These are phyloP conservation scores for Galaxias olidus DNA, from an alignment of 2,797 vertebrate genomes.

Conservation along the genomic window DNA sequence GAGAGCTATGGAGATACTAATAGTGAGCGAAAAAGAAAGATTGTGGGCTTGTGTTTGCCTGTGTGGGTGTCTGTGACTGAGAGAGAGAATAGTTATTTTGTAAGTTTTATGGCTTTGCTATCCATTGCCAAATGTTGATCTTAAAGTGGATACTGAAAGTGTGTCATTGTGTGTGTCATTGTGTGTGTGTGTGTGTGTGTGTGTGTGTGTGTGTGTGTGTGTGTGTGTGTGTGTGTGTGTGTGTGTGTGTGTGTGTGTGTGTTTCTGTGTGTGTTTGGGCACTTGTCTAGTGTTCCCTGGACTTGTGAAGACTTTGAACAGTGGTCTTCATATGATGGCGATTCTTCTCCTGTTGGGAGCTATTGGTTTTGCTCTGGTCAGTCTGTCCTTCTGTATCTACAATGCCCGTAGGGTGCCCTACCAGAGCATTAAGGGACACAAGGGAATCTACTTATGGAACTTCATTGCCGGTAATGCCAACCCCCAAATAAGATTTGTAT, in stretches of 20 bases:
- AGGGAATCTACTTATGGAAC: constrained; percentile 94
- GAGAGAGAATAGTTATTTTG: no score
- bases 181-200: constrained; percentile 1
- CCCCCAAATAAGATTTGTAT: neutral
- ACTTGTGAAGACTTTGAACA: constrained; percentile 84
- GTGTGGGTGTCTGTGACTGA: neutral
- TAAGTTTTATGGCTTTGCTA: no score
- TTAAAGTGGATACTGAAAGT: no score
- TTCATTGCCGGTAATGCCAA: constrained; percentile 82
- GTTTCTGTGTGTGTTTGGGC: constrained; percentile 19
- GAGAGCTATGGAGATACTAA: no score
- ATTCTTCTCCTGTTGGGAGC: constrained; percentile 88
- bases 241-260: constrained; percentile 10
- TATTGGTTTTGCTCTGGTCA: constrained; percentile 86
- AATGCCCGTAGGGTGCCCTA: constrained; percentile 92
- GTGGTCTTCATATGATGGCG: constrained; percentile 85
- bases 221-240: neutral
- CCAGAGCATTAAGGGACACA: constrained; percentile 90
- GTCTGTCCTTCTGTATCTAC: constrained; percentile 91
- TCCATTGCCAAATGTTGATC: no score
- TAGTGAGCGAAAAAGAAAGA: no score
- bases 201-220: neutral
- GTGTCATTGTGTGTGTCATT: no score
- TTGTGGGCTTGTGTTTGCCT: constrained; percentile 57
- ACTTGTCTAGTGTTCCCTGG: constrained; percentile 87